Percentiles rank a stretch among this genome's conserved stretches.
Evolutionary conservation across 2,797 vertebrate genomes (phyloP).

Genomic region (Oreochromis mossambicus): DNA sequence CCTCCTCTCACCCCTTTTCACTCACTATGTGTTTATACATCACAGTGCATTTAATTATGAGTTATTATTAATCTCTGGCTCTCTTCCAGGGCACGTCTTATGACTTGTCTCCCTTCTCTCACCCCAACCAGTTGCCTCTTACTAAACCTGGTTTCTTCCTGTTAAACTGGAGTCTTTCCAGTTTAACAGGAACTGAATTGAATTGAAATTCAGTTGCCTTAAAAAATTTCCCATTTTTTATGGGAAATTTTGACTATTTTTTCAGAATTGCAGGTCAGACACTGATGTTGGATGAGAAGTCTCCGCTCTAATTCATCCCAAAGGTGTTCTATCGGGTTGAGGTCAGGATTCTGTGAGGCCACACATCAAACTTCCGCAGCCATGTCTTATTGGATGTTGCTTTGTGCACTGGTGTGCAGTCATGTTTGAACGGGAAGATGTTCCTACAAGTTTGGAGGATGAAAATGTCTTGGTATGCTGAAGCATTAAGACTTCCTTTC

Average conservation of each 20-base stretch:
- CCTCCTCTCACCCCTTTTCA: not conserved
- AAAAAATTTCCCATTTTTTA: no score
- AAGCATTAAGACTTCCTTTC: not conserved
- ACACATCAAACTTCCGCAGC: not conserved
- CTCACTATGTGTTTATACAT: not conserved
- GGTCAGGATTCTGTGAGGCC: not conserved
- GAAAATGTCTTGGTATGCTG: not conserved
- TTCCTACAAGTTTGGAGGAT: not conserved
- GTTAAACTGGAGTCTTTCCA: not conserved
- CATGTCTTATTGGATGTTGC: not conserved
- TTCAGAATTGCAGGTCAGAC: not conserved
- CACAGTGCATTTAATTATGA: not conserved
- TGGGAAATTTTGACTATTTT: no score
- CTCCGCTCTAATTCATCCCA: not conserved
- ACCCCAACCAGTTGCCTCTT: not conserved
- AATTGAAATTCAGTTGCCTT: not conserved
- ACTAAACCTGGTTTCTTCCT: not conserved
- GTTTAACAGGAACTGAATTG: not conserved
- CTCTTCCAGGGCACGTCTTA: not conserved
- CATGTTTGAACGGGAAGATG: not conserved
- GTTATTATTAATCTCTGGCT: not conserved
- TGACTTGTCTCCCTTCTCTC: not conserved
- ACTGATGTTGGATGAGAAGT: not conserved
- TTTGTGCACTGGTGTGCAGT: not conserved
- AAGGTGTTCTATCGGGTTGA: not conserved